phyloP scores from a whole-genome alignment of 1,140 invertebrate genomes.

The Saccostrea echinata region DNA sequence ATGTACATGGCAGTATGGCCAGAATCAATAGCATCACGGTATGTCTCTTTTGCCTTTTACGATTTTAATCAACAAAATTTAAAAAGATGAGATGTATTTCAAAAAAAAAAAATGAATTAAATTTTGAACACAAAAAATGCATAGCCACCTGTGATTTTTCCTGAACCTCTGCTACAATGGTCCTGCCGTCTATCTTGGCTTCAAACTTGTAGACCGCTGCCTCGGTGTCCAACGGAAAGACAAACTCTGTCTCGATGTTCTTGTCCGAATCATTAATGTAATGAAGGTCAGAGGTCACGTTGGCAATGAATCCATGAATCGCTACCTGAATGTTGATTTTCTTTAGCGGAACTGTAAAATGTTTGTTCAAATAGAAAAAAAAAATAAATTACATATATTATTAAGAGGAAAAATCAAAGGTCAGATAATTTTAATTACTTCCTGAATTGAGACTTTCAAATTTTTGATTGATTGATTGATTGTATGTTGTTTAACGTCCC shows the following conservation, averaged over 20 bases:
- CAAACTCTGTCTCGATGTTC: constrained; percentile 61
- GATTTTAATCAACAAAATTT: too few relatives aligned
- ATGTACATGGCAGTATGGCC: constrained; percentile 82
- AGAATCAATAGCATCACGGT: constrained; percentile 83
- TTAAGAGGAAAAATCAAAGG: too few relatives aligned
- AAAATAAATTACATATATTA: too few relatives aligned
- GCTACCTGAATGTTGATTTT: constrained; percentile 46
- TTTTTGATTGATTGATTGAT: too few relatives aligned
- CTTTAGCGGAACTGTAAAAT: constrained; percentile 58
- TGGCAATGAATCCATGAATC: constrained; percentile 59
- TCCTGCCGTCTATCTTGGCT: constrained; percentile 62
- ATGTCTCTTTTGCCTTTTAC: constrained; percentile 83
- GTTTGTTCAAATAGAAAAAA: too few relatives aligned
- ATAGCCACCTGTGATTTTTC: constrained; percentile 81
- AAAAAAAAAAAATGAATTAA: too few relatives aligned
- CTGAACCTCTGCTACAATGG: constrained; percentile 71
- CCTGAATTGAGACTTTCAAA: too few relatives aligned
- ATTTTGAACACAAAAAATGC: too few relatives aligned
- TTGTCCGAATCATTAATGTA: constrained; percentile 60
- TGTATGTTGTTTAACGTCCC: too few relatives aligned
- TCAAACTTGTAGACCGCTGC: constrained; percentile 69
- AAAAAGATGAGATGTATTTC: too few relatives aligned
- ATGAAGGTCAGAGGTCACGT: constrained; percentile 54
- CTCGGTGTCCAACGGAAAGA: constrained; percentile 66
- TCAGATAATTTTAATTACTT: too few relatives aligned